Evolutionary conservation across 2,888 invertebrate genomes (phyloP).

Genomic region (Catocala nupta): DNA sequence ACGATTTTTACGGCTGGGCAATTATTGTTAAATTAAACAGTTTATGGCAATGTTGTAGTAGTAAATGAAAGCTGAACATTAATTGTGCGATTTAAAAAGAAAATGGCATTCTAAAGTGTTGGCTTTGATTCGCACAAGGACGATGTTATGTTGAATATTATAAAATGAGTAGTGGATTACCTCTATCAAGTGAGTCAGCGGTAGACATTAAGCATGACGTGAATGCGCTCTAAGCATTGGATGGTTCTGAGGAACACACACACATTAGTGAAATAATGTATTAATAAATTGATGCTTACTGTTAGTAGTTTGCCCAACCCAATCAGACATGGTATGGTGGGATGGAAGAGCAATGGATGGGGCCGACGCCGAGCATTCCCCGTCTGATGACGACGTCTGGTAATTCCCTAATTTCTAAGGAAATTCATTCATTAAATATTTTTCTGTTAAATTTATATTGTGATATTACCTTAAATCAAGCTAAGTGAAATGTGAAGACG

Average conservation of each 20-base stretch:
- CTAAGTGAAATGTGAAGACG: no score
- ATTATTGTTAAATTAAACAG: no score
- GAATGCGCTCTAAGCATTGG: slow-evolving; percentile 13
- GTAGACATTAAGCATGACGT: slow-evolving; percentile 17
- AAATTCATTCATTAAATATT: slow-evolving; percentile 53
- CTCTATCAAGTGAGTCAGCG: slow-evolving; percentile 16
- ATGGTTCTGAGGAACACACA: slow-evolving; percentile 16
- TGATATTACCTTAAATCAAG: no score
- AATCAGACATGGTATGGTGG: slow-evolving; percentile 91
- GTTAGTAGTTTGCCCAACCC: slow-evolving; percentile 96
- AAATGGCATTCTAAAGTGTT: no score
- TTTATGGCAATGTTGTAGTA: no score
- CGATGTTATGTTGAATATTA: slow-evolving; percentile 4
- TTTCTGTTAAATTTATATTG: no score
- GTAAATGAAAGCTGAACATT: no score
- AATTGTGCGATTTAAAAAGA: no score
- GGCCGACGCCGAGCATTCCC: slow-evolving; percentile 89
- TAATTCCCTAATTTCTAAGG: slow-evolving; percentile 82
- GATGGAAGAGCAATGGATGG: slow-evolving; percentile 86
- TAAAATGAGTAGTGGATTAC: slow-evolving; percentile 12
- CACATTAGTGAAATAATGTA: slow-evolving; percentile 14
- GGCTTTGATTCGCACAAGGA: no score
- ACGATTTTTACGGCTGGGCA: no score
- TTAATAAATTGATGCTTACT: slow-evolving; percentile 83
- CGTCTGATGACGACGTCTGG: slow-evolving; percentile 88